A percentile compares a stretch with the other conserved stretches of the same genome.
These are phyloP conservation scores for Cyanistes caeruleus DNA, from an alignment of 2,113 vertebrate species.

Conservation along the genomic window DNA sequence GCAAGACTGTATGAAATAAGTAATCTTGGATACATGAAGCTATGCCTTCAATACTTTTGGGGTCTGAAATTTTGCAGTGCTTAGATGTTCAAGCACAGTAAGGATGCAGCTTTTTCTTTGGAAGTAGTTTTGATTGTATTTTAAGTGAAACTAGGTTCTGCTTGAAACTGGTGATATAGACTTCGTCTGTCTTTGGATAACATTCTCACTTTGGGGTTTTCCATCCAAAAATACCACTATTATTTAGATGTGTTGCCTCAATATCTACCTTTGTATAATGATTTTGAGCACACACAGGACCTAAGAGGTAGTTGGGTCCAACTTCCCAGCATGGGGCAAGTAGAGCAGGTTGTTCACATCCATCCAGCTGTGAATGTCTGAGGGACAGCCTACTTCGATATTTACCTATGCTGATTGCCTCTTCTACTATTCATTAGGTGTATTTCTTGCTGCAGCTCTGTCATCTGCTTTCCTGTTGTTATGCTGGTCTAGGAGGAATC, in stretches of 20 bases:
- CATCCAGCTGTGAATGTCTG: background rate
- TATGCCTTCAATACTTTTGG: background rate
- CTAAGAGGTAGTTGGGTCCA: background rate
- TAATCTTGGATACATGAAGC: background rate
- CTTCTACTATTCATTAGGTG: rapidly evolving
- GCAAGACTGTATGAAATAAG: background rate
- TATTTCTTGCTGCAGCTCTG: background rate
- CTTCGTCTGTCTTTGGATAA: background rate
- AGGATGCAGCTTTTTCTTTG: background rate
- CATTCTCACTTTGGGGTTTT: background rate
- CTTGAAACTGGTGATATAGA: background rate
- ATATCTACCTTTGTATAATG: background rate
- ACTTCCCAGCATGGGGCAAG: rapidly evolving
- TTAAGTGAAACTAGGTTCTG: background rate
- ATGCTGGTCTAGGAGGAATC: background rate
- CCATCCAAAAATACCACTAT: background rate
- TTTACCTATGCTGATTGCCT: background rate
- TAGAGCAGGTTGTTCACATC: background rate
- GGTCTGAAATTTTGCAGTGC: background rate
- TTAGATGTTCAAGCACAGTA: background rate
- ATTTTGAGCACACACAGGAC: background rate
- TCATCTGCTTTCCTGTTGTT: background rate
- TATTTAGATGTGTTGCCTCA: background rate
- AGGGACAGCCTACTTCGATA: background rate
- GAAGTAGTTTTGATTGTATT: background rate